phyloP scores from a whole-genome alignment of 1,140 invertebrate species.

The Trichoplusia ni region DNA sequence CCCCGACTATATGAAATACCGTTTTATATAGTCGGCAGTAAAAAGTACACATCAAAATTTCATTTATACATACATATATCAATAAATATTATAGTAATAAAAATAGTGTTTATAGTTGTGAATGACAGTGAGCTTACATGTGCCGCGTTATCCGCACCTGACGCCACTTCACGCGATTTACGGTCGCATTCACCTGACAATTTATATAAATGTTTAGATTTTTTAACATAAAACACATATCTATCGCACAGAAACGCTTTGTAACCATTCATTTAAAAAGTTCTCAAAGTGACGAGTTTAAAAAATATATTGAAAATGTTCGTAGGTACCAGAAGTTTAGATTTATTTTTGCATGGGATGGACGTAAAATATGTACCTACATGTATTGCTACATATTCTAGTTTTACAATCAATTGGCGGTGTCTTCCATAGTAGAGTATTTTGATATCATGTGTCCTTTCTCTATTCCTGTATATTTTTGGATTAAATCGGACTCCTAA shows the following conservation, averaged over 20 bases:
- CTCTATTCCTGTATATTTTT: no score
- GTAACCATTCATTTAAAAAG: no score
- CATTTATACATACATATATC: background rate
- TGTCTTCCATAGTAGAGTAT: no score
- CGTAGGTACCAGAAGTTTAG: no score
- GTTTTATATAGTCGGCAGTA: background rate
- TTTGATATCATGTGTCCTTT: no score
- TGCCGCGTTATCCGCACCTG: conserved; percentile 4
- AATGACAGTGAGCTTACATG: background rate
- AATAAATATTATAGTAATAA: background rate
- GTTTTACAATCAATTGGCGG: no score
- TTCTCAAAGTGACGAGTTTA: no score
- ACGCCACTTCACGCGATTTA: conserved; percentile 5
- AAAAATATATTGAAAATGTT: no score
- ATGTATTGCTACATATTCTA: no score
- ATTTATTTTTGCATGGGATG: no score
- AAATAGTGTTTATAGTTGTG: background rate
- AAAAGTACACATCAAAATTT: background rate
- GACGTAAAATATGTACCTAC: no score
- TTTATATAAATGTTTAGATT: conserved; percentile 19
- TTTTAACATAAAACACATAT: background rate
- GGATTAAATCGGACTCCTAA: no score
- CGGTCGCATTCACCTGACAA: conserved; percentile 23
- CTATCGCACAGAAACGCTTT: background rate
- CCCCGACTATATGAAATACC: background rate